A percentile compares a stretch with the other conserved stretches of the same genome.
Evolutionary conservation across 2,888 invertebrate species (phyloP).

Genomic region (Zelleria hepariella): DNA sequence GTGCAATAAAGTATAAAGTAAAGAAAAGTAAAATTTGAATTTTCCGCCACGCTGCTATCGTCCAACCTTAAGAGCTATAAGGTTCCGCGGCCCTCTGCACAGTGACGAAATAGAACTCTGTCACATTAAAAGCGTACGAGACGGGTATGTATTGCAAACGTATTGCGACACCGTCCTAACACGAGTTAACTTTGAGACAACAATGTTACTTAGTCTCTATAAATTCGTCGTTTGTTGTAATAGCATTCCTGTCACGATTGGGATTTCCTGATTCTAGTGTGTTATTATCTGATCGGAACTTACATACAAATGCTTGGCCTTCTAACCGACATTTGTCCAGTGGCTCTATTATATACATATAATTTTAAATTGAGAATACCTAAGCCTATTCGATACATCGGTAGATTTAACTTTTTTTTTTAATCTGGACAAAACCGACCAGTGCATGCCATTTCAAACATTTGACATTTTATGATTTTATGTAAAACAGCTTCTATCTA

Average conservation of each 20-base stretch:
- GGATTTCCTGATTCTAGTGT: slow-evolving; percentile 35
- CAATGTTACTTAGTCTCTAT: slow-evolving; percentile 13
- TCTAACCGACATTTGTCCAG: slow-evolving; percentile 20
- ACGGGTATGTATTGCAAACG: not conserved
- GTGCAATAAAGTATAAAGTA: too few species aligned
- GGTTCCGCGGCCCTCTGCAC: not conserved
- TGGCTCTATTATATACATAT: too few species aligned
- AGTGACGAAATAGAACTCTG: not conserved
- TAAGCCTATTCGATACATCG: too few species aligned
- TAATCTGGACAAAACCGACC: too few species aligned
- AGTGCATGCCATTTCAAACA: too few species aligned
- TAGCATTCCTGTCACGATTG: slow-evolving; percentile 35
- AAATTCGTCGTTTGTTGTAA: slow-evolving; percentile 13
- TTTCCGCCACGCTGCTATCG: too few species aligned
- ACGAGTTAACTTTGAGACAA: slow-evolving; percentile 10
- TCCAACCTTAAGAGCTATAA: not conserved
- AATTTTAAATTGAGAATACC: too few species aligned
- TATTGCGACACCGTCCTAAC: slow-evolving; percentile 6
- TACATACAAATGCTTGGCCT: slow-evolving; percentile 30
- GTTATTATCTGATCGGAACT: slow-evolving; percentile 28
- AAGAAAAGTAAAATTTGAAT: too few species aligned
- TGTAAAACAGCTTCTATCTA: too few species aligned
- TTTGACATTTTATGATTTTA: too few species aligned
- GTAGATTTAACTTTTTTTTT: too few species aligned
- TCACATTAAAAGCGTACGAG: not conserved